Conservation (phyloP, 2,888 invertebrate species). For the Lochmaea capreae region DNA sequence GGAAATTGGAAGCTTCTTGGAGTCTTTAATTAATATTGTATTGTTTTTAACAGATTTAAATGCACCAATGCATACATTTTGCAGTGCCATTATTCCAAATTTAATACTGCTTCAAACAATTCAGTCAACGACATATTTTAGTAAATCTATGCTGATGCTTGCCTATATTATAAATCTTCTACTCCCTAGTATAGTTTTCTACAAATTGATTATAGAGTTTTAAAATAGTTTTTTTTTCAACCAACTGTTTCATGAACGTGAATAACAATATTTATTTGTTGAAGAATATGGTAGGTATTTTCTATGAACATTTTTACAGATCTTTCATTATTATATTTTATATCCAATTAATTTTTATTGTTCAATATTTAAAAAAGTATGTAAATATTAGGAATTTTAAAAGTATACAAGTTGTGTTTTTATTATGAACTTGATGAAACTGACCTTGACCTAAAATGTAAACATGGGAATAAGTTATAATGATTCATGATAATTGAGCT, state of each 20-base stretch:
- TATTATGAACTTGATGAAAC: not conserved
- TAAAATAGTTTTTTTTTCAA: no score
- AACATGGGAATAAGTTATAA: not conserved
- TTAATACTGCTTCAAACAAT: not conserved
- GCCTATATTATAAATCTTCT: not conserved
- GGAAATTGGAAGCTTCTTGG: no score
- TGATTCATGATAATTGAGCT: constrained; percentile 35
- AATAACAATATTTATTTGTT: no score
- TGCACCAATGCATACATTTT: not conserved
- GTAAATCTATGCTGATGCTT: not conserved
- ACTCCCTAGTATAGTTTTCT: not conserved
- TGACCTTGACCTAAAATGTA: constrained; percentile 19
- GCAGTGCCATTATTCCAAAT: not conserved
- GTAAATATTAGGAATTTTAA: no score
- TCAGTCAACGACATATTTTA: not conserved
- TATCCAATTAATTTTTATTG: no score
- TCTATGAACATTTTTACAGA: no score
- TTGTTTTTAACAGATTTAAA: not conserved
- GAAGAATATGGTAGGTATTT: no score
- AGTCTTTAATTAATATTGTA: not conserved
- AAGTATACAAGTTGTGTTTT: not conserved
- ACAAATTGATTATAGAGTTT: no score
- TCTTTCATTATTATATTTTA: no score
- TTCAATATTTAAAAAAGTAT: no score
- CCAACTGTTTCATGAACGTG: no score